Percentiles rank a stretch among this genome's conserved stretches.
Conservation (phyloP, 2,113 vertebrate genomes). For the Seriola rivoliana region DNA sequence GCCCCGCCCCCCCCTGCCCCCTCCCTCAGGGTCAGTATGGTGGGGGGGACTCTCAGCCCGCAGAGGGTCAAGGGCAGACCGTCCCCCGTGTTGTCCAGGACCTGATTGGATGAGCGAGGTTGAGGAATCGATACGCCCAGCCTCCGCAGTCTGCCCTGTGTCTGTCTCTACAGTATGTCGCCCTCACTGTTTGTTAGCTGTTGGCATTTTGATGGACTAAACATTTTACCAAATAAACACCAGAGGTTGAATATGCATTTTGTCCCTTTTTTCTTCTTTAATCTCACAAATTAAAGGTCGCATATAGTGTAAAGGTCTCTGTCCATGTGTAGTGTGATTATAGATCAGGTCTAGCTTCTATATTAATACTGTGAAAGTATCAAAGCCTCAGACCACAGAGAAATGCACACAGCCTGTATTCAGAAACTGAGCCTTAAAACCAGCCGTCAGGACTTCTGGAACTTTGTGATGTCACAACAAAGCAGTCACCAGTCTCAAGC, state of each 20-base stretch:
- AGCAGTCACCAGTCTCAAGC: too few relatives aligned
- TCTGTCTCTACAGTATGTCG: slow-evolving; percentile 37
- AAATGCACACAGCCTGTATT: too few relatives aligned
- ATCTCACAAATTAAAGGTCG: neutral
- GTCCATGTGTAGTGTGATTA: too few relatives aligned
- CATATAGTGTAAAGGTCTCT: too few relatives aligned
- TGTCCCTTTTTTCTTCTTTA: slow-evolving; percentile 4
- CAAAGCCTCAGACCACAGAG: too few relatives aligned
- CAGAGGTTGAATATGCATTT: slow-evolving; percentile 42
- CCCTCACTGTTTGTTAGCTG: slow-evolving; percentile 55
- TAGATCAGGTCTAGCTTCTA: too few relatives aligned
- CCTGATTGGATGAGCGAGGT: slow-evolving; percentile 55
- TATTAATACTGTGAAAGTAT: too few relatives aligned
- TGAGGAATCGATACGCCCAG: slow-evolving; percentile 52
- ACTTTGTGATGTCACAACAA: too few relatives aligned
- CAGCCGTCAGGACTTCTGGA: too few relatives aligned
- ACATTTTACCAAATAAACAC: slow-evolving; percentile 68
- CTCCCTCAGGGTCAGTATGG: slow-evolving; percentile 51
- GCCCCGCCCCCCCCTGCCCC: slow-evolving; percentile 22
- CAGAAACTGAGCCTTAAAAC: too few relatives aligned
- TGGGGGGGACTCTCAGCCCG: slow-evolving; percentile 45
- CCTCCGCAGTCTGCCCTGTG: slow-evolving; percentile 33
- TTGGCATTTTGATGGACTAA: slow-evolving; percentile 57
- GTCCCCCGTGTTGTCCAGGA: slow-evolving; percentile 9
- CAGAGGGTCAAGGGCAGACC: slow-evolving; percentile 69